Percentiles rank a stretch among this genome's conserved stretches.
These are phyloP conservation scores for Paratilapia polleni DNA, from an alignment of 2,113 vertebrate genomes.

Conservation along the genomic window DNA sequence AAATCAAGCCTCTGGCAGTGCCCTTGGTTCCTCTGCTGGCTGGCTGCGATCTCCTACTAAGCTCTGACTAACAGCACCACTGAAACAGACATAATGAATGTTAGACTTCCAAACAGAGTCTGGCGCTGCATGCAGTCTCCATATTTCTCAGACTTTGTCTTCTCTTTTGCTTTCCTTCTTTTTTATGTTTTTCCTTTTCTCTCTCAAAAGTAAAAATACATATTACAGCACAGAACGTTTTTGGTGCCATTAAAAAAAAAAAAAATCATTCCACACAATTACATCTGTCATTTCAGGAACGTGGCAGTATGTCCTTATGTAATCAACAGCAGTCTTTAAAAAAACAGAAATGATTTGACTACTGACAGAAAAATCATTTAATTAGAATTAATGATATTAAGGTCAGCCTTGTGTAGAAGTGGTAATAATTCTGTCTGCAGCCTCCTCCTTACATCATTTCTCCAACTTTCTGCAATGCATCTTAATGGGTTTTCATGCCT, in stretches of 20 bases:
- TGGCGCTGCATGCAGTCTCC: slow-evolving; percentile 41
- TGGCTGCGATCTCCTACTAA: slow-evolving; percentile 59
- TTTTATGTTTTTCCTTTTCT: neutral
- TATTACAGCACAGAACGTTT: neutral
- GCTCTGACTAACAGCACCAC: slow-evolving; percentile 45
- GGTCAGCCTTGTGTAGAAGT: slow-evolving; percentile 9
- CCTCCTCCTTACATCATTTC: slow-evolving; percentile 49
- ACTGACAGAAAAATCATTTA: slow-evolving; percentile 47
- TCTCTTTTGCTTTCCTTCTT: neutral
- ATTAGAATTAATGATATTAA: slow-evolving; percentile 59
- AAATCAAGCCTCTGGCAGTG: slow-evolving; percentile 61
- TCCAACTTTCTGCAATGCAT: slow-evolving; percentile 48
- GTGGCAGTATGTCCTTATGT: slow-evolving; percentile 3
- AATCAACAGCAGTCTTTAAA: slow-evolving; percentile 31
- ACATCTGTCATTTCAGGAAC: slow-evolving; percentile 27
- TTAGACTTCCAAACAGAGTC: slow-evolving; percentile 46
- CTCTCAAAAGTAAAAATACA: slow-evolving; percentile 12
- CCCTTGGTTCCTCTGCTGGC: slow-evolving; percentile 52
- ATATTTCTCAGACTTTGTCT: slow-evolving; percentile 44
- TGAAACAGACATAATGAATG: slow-evolving; percentile 68
- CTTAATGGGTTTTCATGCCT: slow-evolving; percentile 70
- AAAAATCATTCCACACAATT: slow-evolving; percentile 38
- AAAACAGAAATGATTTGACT: slow-evolving; percentile 33
- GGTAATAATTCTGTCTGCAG: slow-evolving; percentile 34
- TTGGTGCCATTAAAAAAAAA: slow-evolving; percentile 13